Percentiles rank a stretch among this genome's conserved stretches.
Conservation (phyloP, 2,888 invertebrate species). For the Trichopoda pennipes region DNA sequence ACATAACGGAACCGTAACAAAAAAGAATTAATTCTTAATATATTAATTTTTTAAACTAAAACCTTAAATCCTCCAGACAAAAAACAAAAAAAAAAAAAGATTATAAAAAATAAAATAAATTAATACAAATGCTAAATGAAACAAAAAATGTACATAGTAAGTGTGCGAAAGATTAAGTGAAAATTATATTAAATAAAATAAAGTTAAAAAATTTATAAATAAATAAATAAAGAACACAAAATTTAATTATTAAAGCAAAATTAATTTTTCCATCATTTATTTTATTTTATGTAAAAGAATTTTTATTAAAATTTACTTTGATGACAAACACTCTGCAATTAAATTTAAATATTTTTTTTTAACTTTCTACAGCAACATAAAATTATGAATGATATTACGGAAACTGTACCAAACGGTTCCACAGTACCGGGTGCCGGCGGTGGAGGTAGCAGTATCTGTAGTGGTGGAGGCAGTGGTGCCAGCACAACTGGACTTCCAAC, state of each 20-base stretch:
- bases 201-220: background rate
- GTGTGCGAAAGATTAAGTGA: constrained; percentile 31
- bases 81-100: constrained; percentile 20
- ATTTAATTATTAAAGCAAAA: constrained; percentile 2
- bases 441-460: constrained; percentile 32
- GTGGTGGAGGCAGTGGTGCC: constrained; percentile 31
- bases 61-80: background rate
- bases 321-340: background rate
- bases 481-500: constrained; percentile 33
- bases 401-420: constrained; percentile 56
- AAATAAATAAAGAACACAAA: background rate
- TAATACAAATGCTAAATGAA: background rate
- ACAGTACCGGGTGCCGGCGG: constrained; percentile 38
- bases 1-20: constrained; percentile 52
- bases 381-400: constrained; percentile 71
- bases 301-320: background rate
- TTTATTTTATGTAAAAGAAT: too few species aligned
- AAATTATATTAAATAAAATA: constrained; percentile 1
- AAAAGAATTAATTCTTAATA: constrained; percentile 24
- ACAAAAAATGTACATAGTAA: constrained; percentile 54
- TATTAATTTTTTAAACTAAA: constrained; percentile 3
- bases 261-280: background rate
- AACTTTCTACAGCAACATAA: constrained; percentile 53
- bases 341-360: background rate
- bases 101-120: constrained; percentile 9